A percentile compares a stretch with the other conserved stretches of the same genome.
These are phyloP conservation scores for Pemphigus obesinymphae DNA, from an alignment of 1,140 invertebrate genomes.

Conservation along the genomic window DNA sequence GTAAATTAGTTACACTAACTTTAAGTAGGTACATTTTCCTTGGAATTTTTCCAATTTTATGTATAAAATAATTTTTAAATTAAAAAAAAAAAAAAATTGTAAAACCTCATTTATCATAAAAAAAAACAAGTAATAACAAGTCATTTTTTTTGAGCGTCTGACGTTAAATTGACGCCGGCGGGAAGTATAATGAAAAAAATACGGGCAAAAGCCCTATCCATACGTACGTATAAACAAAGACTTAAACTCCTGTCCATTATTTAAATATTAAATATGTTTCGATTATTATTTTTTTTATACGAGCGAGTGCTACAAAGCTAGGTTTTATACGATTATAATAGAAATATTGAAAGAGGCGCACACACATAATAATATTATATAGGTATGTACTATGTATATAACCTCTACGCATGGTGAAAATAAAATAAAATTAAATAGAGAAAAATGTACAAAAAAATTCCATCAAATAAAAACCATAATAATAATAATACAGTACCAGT, in stretches of 20 bases:
- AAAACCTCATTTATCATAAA: conserved; percentile 12
- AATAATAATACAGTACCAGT: too few species aligned
- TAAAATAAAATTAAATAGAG: neutral
- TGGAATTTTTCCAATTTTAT: neutral
- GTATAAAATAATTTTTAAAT: neutral
- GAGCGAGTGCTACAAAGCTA: neutral
- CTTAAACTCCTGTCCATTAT: neutral
- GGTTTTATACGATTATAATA: neutral
- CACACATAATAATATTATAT: neutral
- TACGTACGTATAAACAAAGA: neutral
- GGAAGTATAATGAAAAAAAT: neutral
- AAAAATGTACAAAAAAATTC: neutral
- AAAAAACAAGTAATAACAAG: neutral
- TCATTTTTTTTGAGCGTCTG: conserved; percentile 1
- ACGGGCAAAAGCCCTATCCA: neutral
- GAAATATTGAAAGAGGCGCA: neutral
- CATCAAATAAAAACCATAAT: neutral
- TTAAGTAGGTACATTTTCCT: neutral
- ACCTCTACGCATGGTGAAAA: neutral
- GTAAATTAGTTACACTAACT: too few species aligned
- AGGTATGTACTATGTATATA: neutral
- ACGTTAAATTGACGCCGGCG: conserved; percentile 11
- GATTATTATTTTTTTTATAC: neutral
- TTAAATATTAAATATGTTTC: neutral
- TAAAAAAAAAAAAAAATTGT: conserved; percentile 9